Evolutionary conservation across 2,797 vertebrate genomes (phyloP).

Genomic region (Myotis findleyi): DNA sequence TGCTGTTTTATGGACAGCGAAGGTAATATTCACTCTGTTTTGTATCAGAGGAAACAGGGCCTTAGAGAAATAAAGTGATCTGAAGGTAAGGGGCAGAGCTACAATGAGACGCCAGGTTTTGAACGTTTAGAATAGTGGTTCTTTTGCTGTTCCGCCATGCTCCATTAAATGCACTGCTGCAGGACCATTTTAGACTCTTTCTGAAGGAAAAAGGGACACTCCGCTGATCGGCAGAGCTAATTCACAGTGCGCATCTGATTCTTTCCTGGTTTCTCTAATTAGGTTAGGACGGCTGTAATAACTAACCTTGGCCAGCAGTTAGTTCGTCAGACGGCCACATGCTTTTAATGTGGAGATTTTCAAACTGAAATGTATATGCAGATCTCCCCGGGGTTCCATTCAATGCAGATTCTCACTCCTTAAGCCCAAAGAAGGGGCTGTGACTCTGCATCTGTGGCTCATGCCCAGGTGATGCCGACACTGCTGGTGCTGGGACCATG

Average conservation of each 20-base stretch:
- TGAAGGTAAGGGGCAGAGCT: background rate
- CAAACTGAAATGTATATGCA: fast-evolving
- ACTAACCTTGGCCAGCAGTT: background rate
- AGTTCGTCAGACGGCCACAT: fast-evolving
- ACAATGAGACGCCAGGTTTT: background rate
- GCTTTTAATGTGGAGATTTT: background rate
- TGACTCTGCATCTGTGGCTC: background rate
- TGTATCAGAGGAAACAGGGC: background rate
- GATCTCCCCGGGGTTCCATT: background rate
- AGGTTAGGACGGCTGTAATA: background rate
- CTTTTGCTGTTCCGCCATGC: background rate
- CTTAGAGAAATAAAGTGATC: background rate
- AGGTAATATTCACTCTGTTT: background rate
- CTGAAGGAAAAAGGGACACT: background rate
- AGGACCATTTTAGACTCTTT: background rate
- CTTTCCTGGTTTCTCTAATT: background rate
- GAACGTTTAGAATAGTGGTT: background rate
- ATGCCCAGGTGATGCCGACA: fast-evolving
- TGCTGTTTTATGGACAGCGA: background rate
- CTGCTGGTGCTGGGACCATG: background rate
- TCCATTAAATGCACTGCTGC: background rate
- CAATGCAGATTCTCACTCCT: background rate
- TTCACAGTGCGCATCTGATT: fast-evolving
- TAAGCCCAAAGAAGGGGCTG: background rate
- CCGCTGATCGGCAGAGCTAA: background rate